These are phyloP conservation scores for Harmothoe impar DNA, from an alignment of 2,888 invertebrate genomes.

Conservation along the genomic window DNA sequence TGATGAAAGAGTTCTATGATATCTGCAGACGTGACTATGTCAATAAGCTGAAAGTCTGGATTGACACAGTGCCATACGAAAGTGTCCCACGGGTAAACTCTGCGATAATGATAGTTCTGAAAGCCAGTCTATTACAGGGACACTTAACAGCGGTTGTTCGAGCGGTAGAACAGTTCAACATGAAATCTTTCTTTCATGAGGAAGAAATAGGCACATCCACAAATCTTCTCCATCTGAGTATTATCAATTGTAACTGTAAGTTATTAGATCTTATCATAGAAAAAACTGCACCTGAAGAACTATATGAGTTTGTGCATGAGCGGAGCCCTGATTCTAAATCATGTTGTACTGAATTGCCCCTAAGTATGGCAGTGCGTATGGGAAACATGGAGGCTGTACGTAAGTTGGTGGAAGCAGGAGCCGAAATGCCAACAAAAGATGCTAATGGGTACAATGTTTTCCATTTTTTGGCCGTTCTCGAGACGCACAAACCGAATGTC, in stretches of 20 bases:
- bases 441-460: not conserved
- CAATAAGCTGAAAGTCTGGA: not conserved
- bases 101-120: not conserved
- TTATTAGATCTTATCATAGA: not conserved
- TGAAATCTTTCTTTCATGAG: not conserved
- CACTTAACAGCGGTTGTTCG: not conserved
- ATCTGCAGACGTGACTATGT: not conserved
- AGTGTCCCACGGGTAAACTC: not conserved
- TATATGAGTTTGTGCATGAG: not conserved
- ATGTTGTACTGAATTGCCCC: not conserved
- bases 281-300: not conserved
- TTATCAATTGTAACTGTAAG: not conserved
- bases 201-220: not conserved
- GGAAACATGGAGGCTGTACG: not conserved
- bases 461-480: constrained; percentile 6
- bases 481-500: not conserved
- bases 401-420: constrained; percentile 7
- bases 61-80: constrained; percentile 3
- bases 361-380: constrained; percentile 6
- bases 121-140: not conserved
- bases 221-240: not conserved
- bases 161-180: not conserved
- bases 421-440: constrained; percentile 12
- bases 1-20: not conserved
- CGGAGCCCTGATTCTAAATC: not conserved